Conservation (phyloP, 2,888 invertebrate genomes). For the Thysanoteuthis rhombus region DNA sequence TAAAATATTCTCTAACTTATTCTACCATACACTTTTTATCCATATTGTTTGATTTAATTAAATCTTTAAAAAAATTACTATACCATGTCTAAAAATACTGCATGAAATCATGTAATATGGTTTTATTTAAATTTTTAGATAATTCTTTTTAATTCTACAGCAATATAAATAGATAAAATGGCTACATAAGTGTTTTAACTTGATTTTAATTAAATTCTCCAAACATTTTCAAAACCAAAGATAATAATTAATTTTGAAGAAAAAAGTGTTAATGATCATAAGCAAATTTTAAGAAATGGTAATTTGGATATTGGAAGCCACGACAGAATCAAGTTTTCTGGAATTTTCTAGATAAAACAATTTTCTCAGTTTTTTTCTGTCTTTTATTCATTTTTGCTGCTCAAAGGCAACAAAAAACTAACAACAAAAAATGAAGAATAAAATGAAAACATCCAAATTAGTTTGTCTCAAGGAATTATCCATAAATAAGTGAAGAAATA, state of each 20-base stretch:
- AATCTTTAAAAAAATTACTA: not conserved
- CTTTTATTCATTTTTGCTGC: not conserved
- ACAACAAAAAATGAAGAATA: not conserved
- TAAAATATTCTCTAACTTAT: not conserved
- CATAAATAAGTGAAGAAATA: not conserved
- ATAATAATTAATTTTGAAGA: not conserved
- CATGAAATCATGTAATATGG: not conserved
- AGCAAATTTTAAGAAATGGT: not conserved
- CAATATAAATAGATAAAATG: not conserved
- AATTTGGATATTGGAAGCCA: not conserved
- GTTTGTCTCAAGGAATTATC: not conserved
- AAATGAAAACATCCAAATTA: too few relatives aligned
- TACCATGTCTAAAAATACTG: not conserved
- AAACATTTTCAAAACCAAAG: not conserved
- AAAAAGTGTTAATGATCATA: not conserved
- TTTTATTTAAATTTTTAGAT: not conserved
- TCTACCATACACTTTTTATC: not conserved
- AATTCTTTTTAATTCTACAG: not conserved
- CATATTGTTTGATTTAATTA: not conserved
- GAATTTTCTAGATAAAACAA: not conserved
- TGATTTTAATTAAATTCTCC: not conserved
- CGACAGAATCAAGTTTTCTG: not conserved
- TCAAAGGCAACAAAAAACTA: not conserved
- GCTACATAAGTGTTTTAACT: not conserved
- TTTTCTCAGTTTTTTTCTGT: not conserved